Base-by-base conservation (phyloP, 2,888 invertebrate species). In the Phaonia tiefii region DNA sequence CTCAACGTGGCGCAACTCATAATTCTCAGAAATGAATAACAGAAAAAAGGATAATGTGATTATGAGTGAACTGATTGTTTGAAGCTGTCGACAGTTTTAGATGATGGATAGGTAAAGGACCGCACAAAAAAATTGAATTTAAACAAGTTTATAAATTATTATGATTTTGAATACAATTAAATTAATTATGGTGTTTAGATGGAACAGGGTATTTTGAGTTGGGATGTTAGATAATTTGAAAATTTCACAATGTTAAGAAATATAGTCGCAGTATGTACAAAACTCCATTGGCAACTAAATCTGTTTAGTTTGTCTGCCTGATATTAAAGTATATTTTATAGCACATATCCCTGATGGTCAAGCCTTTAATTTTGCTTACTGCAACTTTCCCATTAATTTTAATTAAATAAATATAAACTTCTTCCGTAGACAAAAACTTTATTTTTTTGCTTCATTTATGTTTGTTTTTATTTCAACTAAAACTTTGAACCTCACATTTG, bases 391-490 rank as follows among this genome's bases (percentile, higher is more conserved):
- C 60, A 73, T 76, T 76, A 69, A 51, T 76, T 76, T 76, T 76
- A 80, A 80, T 80, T 80, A 73, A 65, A 75, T 46, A 75, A 65
- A 75, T 46, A 72, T 17, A 75, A 72, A 75, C 37, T 75, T 79
- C 54, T 63, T 69, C 26, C 26, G 69, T 58, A 76, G 75, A 80
- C 72, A 56, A 17, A 72, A 51, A 37, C 15, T 44, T 44, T 54
- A 63, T 70, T 65, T 54, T 1, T 44, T 42, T 3, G 22, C 26
- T 54, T 31, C 13, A 0, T n/a, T 49, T 49, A n/a, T 17, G 11
- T 65, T 65, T 17, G 15, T 46, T 46, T 7, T 17, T 39, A 11
- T 11, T n/a, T 56, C 13, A 56, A 26, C 56, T 26, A 25, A 56
- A 56, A 56, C 3, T 74, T 49, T 39, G 58, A 58, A 70, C 26